Evolutionary conservation across 1,140 invertebrate species (phyloP).

Genomic region (Drosophila sp.): DNA sequence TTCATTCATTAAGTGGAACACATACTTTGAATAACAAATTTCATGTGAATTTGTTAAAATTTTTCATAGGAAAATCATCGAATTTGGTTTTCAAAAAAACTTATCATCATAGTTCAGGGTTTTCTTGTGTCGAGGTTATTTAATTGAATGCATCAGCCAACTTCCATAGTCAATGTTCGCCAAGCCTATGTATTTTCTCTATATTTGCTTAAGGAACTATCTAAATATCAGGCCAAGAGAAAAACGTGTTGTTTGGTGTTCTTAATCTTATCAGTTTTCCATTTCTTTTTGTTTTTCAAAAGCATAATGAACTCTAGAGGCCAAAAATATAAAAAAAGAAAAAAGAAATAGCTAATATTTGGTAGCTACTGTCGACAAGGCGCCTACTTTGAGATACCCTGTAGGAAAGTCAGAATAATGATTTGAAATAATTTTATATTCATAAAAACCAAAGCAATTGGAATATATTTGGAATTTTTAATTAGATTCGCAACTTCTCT

Average conservation of each 20-base stretch:
- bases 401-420: not conserved
- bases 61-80: not conserved
- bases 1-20: conserved; percentile 1
- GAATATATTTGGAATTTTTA: not conserved
- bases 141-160: too few species aligned
- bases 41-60: not conserved
- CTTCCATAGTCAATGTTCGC: conserved; percentile 4
- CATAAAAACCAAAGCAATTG: not conserved
- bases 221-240: not conserved
- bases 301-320: conserved; percentile 14
- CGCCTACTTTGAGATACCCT: not conserved
- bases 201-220: not conserved
- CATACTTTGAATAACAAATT: conserved; percentile 1
- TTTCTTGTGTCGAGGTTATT: not conserved
- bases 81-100: not conserved
- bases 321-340: not conserved
- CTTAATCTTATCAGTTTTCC: conserved; percentile 16
- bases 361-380: not conserved
- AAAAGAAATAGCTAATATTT: not conserved
- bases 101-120: conserved; percentile 1
- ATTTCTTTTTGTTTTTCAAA: not conserved
- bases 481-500: not conserved
- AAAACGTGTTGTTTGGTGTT: not conserved
- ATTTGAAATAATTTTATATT: too few species aligned
- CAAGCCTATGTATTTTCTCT: not conserved